Evolutionary conservation across 2,888 invertebrate genomes (phyloP), one percentile per base, ranked within the genome.

Genomic region (Andrena marginata): DNA sequence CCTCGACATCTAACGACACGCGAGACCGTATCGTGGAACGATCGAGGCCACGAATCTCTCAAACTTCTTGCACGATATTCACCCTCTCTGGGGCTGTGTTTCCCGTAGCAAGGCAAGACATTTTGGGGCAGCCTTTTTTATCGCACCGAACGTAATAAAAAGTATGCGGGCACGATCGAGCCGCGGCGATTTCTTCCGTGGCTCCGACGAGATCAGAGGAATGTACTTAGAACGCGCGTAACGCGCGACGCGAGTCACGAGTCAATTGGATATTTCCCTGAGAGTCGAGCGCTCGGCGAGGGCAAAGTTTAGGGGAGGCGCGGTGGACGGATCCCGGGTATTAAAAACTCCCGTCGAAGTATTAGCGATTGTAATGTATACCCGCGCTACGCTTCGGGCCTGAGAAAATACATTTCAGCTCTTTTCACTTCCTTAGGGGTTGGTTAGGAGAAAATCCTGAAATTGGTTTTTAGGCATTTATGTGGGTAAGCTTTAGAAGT

Each of bases 261-360:
- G 92, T 90, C 92, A 92, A 92, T 93, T 91, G 91, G 92, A 93
- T 93, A 90, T 91, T 90, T 71, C 20, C 0, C 20, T 1, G n/a
- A 10, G 29, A 31, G 7, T 16, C 29, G n/a, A 23, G 23, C 16
- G 33, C 20, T 20, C 20, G 0, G 56, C 16, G 7, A 0, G 20
- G 20, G 23, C n/a, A 33, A 26, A 59, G 65, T 65, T 48, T 26
- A 35, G 48, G 29, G 10, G 48, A 65, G 65, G 29, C 13, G 49
- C 13, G 49, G 49, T 49, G 3, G 23, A 29, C 5, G 65, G 42
- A 56, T 26, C 26, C 4, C 10, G 23, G 54, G 8, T 23, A 26
- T 56, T 56, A 10, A 10, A 42, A 13, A 42, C 42, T 42, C 13
- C 1, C 13, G 35, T 42, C 3, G 3, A 42, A 42, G 42, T 35